These are phyloP conservation scores for Geopemphigus sp. DNA, from an alignment of 1,140 invertebrate species.

Conservation along the genomic window DNA sequence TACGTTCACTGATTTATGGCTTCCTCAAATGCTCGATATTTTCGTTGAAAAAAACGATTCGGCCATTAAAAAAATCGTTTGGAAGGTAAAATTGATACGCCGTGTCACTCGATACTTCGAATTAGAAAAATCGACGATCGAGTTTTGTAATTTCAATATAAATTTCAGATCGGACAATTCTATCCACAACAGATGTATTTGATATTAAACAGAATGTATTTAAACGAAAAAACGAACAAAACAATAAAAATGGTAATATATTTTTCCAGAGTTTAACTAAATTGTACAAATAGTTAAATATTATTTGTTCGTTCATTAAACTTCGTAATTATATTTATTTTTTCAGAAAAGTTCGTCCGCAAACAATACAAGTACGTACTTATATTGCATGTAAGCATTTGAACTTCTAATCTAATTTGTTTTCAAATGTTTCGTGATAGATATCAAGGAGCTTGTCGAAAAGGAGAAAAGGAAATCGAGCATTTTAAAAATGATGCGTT, in stretches of 20 bases:
- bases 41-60: neutral
- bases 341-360: neutral
- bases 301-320: neutral
- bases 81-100: constrained; percentile 15
- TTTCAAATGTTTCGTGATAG: neutral
- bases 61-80: constrained; percentile 3
- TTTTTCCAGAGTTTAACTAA: neutral
- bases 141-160: too few species aligned
- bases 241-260: neutral
- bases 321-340: neutral
- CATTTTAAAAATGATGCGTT: constrained; percentile 10
- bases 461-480: neutral
- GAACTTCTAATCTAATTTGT: neutral
- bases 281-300: neutral
- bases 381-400: neutral
- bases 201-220: constrained; percentile 22
- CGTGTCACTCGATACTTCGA: too few species aligned
- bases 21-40: constrained; percentile 22
- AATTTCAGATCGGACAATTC: neutral
- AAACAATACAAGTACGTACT: neutral
- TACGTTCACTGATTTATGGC: constrained; percentile 21
- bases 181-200: constrained; percentile 37
- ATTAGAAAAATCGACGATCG: too few species aligned
- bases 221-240: constrained; percentile 8
- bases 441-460: neutral